phyloP scores from a whole-genome alignment of 2,797 vertebrate species.

The Geotrypetes seraphini region DNA sequence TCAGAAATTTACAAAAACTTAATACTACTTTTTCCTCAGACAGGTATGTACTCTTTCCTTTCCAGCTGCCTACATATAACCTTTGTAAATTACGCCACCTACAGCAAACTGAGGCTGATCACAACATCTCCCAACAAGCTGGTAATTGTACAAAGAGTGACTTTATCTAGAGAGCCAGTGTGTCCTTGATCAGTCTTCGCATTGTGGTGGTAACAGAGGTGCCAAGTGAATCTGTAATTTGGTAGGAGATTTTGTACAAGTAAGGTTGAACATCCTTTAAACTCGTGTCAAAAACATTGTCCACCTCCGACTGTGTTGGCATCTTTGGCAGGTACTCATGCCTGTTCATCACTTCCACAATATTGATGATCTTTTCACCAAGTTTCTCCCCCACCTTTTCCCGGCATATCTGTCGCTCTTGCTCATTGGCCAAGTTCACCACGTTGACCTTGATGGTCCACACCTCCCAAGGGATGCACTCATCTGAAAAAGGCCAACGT shows the following conservation, averaged over 20 bases:
- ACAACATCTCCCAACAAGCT: too few relatives aligned
- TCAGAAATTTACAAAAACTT: too few relatives aligned
- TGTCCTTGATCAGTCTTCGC: conserved; percentile 95
- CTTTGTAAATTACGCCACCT: too few relatives aligned
- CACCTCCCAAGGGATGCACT: conserved; percentile 96
- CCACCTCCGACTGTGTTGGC: conserved; percentile 96
- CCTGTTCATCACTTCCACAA: conserved; percentile 94
- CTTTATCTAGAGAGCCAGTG: conserved; percentile 82
- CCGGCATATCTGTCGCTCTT: conserved; percentile 93
- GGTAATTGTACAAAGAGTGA: too few relatives aligned
- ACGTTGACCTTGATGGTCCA: conserved; percentile 97
- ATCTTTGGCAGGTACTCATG: conserved; percentile 97
- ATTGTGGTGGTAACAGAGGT: conserved; percentile 94
- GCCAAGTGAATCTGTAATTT: conserved; percentile 90
- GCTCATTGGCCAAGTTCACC: conserved; percentile 91
- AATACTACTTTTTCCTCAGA: too few relatives aligned
- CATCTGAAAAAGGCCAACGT: conserved; percentile 92
- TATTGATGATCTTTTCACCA: conserved; percentile 93
- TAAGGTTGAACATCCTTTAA: conserved; percentile 95
- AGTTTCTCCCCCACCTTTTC: conserved; percentile 97
- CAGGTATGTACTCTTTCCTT: too few relatives aligned
- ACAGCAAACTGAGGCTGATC: too few relatives aligned
- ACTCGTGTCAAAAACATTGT: conserved; percentile 94
- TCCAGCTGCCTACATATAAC: too few relatives aligned
- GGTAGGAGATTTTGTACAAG: conserved; percentile 91